Conservation (phyloP, 2,113 vertebrate species). For the Scomber scombrus region DNA sequence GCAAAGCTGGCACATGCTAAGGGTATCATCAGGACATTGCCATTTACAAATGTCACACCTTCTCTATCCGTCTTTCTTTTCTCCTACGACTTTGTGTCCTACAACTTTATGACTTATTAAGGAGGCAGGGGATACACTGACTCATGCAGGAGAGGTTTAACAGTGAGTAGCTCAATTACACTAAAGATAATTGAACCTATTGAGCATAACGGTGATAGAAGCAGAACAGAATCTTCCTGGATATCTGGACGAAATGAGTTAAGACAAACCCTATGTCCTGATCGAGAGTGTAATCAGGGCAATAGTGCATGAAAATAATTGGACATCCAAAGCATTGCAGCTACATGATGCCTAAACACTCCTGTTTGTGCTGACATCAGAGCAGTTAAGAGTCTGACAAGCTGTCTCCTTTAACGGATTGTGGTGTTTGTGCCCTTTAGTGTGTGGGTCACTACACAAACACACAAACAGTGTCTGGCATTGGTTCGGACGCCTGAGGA, state of each 20-base stretch:
- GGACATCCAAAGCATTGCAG: conserved; percentile 54
- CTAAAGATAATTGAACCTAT: conserved; percentile 64
- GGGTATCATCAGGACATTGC: conserved; percentile 75
- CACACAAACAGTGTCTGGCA: conserved; percentile 60
- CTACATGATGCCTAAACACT: conserved; percentile 53
- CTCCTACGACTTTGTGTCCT: conserved; percentile 46
- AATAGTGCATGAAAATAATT: conserved; percentile 77
- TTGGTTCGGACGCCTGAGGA: conserved; percentile 59
- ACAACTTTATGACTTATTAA: conserved; percentile 68
- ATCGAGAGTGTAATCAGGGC: conserved; percentile 69
- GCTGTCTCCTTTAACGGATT: conserved; percentile 68
- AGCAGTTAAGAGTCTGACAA: conserved; percentile 72
- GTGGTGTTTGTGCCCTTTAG: conserved; percentile 61
- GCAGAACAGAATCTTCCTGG: conserved; percentile 35
- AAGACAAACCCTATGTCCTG: conserved; percentile 54
- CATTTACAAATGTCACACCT: conserved; percentile 84
- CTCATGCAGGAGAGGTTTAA: conserved; percentile 53
- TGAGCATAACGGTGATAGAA: conserved; percentile 42
- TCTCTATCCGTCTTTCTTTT: conserved; percentile 55
- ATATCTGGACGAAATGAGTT: conserved; percentile 56
- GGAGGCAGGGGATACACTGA: conserved; percentile 36
- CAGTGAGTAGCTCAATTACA: conserved; percentile 52
- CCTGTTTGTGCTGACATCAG: conserved; percentile 68
- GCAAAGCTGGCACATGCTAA: conserved; percentile 70
- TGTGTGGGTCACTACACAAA: conserved; percentile 69